These are phyloP conservation scores for Eupithecia centaureata DNA, from an alignment of 2,888 invertebrate species.

Conservation along the genomic window DNA sequence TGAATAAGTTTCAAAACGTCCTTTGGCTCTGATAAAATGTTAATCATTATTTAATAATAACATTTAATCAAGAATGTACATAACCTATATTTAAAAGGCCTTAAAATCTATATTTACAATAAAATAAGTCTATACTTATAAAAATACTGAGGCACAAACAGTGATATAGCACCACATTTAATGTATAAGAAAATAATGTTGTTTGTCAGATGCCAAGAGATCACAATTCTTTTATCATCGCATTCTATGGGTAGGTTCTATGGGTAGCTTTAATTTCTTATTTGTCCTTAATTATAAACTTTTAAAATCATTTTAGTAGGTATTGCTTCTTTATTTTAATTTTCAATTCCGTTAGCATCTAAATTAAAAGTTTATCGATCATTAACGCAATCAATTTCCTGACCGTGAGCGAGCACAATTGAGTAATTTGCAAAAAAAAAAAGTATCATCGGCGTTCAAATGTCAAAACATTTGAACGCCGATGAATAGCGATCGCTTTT, in stretches of 20 bases:
- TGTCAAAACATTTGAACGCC: too few species aligned
- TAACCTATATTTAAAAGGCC: too few species aligned
- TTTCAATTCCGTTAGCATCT: neutral
- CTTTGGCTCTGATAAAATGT: conserved; percentile 2
- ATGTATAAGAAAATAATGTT: conserved; percentile 46
- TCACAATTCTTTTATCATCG: neutral
- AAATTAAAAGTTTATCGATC: neutral
- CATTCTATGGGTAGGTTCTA: neutral
- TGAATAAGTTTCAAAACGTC: neutral
- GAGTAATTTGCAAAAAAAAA: too few species aligned
- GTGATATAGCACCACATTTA: conserved; percentile 74
- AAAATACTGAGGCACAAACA: conserved; percentile 77
- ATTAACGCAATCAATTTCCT: neutral
- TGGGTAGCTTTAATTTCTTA: neutral
- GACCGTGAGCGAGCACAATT: neutral
- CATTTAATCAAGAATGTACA: conserved; percentile 46
- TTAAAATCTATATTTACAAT: too few species aligned
- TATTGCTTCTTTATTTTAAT: neutral
- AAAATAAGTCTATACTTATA: conserved; percentile 22
- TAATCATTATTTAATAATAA: conserved; percentile 20
- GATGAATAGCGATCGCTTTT: too few species aligned
- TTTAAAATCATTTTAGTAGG: neutral
- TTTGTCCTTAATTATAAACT: neutral
- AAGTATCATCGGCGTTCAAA: too few species aligned
- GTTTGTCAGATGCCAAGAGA: neutral